phyloP scores from a whole-genome alignment of 1,140 invertebrate genomes.

The Prorops nasuta region DNA sequence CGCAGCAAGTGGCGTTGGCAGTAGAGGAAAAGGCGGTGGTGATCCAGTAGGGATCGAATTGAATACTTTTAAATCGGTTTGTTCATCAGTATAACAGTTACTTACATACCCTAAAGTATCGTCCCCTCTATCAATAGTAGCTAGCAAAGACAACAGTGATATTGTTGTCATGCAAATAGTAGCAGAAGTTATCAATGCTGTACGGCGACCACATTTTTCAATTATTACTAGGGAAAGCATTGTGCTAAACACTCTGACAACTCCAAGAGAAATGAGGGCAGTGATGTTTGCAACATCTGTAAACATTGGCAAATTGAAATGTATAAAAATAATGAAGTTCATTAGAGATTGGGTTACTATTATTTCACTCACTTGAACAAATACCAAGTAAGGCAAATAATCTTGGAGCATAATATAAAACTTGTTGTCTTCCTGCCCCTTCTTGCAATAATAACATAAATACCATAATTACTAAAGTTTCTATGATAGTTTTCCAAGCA shows the following conservation, averaged over 20 bases:
- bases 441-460: conserved; percentile 53
- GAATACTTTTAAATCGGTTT: conserved; percentile 4
- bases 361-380: conserved; percentile 38
- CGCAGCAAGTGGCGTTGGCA: conserved; percentile 47
- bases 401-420: conserved; percentile 57
- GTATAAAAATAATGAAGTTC: not conserved
- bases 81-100: conserved; percentile 29
- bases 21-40: conserved; percentile 44
- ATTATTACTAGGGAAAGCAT: conserved; percentile 52
- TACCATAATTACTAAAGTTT: conserved; percentile 50
- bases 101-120: conserved; percentile 28
- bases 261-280: conserved; percentile 46
- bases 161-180: conserved; percentile 53
- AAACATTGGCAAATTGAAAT: conserved; percentile 9
- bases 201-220: conserved; percentile 58
- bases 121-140: conserved; percentile 45
- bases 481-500: conserved; percentile 36
- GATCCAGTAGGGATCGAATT: conserved; percentile 33
- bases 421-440: conserved; percentile 57
- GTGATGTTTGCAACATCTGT: conserved; percentile 45
- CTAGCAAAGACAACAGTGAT: conserved; percentile 47
- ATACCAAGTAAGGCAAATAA: conserved; percentile 58
- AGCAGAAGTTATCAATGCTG: conserved; percentile 57
- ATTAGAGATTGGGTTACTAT: not conserved
- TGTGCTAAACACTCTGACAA: conserved; percentile 47